Conservation (phyloP, 2,113 vertebrate genomes). For the Connochaetes taurinus region DNA sequence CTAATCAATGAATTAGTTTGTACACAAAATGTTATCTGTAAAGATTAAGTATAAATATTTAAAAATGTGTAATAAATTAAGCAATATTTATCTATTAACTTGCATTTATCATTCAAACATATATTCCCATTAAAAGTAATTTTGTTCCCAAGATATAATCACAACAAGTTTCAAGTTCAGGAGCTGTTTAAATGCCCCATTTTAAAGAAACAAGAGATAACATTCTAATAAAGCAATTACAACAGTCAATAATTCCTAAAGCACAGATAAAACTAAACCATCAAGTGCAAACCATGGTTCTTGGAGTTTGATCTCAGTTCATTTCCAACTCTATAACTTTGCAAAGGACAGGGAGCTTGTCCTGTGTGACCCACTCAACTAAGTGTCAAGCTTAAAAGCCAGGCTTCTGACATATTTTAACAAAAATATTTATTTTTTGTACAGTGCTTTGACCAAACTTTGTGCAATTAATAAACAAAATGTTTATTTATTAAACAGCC, state of each 20-base stretch:
- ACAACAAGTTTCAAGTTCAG: background rate
- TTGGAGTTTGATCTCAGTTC: background rate
- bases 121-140: background rate
- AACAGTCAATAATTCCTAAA: background rate
- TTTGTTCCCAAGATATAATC: background rate
- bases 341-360: background rate
- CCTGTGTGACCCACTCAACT: background rate
- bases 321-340: background rate
- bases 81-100: background rate
- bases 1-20: background rate
- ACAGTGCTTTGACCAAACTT: background rate
- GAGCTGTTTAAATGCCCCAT: background rate
- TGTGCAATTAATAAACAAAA: background rate
- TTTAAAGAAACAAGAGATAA: background rate
- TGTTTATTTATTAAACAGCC: background rate
- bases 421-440: background rate
- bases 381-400: background rate
- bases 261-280: background rate
- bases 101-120: slow-evolving; percentile 9
- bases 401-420: background rate
- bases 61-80: background rate
- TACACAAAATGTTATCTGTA: background rate
- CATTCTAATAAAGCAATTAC: background rate
- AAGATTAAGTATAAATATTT: slow-evolving; percentile 20
- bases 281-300: background rate